These are phyloP conservation scores for Ochropleura leucogaster DNA, from an alignment of 2,888 invertebrate genomes.

Conservation along the genomic window DNA sequence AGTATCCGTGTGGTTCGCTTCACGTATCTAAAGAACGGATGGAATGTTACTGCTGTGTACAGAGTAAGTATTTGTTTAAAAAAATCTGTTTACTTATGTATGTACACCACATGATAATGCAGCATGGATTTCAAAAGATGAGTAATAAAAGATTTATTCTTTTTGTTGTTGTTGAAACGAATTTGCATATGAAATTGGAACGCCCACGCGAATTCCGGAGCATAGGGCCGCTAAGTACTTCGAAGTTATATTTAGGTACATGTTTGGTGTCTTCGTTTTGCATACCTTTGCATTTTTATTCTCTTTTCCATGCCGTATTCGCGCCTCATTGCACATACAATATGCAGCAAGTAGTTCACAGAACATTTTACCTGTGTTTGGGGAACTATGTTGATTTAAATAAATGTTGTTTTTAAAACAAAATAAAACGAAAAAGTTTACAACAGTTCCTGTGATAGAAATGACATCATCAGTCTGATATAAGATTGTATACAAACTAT, in stretches of 20 bases:
- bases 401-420: neutral
- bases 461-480: conserved; percentile 40
- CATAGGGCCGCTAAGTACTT: conserved; percentile 49
- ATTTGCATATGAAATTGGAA: conserved; percentile 25
- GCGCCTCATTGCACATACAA: neutral
- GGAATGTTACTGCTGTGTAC: conserved; percentile 80
- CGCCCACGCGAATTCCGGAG: conserved; percentile 62
- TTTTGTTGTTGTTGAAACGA: conserved; percentile 6
- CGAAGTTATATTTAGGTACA: conserved; percentile 59
- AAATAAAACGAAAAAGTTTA: conserved; percentile 1
- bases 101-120: conserved; percentile 26
- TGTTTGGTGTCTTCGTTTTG: conserved; percentile 43
- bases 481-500: conserved; percentile 6
- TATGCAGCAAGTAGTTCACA: neutral
- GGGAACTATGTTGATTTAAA: neutral
- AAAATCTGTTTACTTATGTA: conserved; percentile 54
- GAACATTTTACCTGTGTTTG: neutral
- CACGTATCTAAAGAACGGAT: conserved; percentile 76
- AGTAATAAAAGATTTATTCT: neutral
- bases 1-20: conserved; percentile 52
- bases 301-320: conserved; percentile 7
- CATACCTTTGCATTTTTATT: conserved; percentile 13
- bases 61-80: conserved; percentile 75
- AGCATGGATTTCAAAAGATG: neutral
- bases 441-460: neutral